A percentile compares a stretch with the other conserved stretches of the same genome.
Evolutionary conservation across 2,888 invertebrate genomes (phyloP).

Genomic region (Eupithecia tripunctaria): DNA sequence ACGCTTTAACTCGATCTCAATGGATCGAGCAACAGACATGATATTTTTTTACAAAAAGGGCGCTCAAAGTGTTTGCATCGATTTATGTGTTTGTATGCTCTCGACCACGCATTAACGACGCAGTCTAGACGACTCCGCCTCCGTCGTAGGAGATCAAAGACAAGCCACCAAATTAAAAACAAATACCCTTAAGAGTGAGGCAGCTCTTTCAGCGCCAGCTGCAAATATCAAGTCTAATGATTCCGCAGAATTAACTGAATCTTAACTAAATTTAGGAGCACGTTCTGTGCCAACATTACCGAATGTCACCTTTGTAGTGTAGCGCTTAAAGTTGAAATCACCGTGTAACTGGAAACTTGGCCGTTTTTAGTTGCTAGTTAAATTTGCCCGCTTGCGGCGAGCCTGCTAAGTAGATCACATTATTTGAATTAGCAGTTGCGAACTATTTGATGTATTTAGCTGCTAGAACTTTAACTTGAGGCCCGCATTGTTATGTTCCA

Average conservation of each 20-base stretch:
- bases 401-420: constrained; percentile 39
- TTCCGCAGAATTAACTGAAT: constrained; percentile 35
- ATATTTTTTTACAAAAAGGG: neutral
- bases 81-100: neutral
- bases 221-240: constrained; percentile 41
- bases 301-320: constrained; percentile 27
- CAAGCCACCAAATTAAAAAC: constrained; percentile 1
- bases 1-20: neutral
- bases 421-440: constrained; percentile 38
- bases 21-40: no score
- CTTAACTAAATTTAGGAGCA: constrained; percentile 34
- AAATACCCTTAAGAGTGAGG: constrained; percentile 47
- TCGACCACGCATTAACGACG: neutral
- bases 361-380: constrained; percentile 33
- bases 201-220: constrained; percentile 21
- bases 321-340: constrained; percentile 28
- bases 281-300: constrained; percentile 21
- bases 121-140: neutral
- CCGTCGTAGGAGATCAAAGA: neutral
- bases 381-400: constrained; percentile 30
- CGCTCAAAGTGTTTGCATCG: neutral
- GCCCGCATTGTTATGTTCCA: neutral
- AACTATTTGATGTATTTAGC: constrained; percentile 29
- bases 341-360: constrained; percentile 13
- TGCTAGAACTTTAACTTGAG: constrained; percentile 29